Conservation (phyloP, 1,140 invertebrate genomes). For the Procambarus virginalis region DNA sequence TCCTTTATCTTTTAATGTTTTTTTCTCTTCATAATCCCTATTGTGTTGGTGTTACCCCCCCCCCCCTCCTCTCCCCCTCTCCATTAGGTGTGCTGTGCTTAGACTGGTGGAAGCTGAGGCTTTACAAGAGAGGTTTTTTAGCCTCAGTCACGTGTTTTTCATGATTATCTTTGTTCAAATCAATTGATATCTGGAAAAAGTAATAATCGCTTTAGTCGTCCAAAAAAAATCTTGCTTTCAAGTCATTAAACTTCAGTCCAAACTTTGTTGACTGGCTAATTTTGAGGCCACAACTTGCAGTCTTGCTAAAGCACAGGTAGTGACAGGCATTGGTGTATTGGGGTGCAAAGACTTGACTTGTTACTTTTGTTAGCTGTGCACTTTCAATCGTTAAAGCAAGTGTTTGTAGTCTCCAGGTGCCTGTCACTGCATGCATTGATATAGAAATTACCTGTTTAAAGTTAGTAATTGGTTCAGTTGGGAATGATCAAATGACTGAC, state of each 20-base stretch:
- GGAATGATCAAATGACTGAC: slow-evolving; percentile 66
- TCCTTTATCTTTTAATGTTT: background rate
- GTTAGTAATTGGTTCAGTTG: slow-evolving; percentile 66
- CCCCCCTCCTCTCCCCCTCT: background rate
- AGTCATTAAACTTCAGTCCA: background rate
- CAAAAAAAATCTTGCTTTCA: background rate
- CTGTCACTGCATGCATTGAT: slow-evolving; percentile 67
- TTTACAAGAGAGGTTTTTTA: slow-evolving; percentile 54
- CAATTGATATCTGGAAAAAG: slow-evolving; percentile 69
- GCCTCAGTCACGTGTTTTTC: slow-evolving; percentile 23
- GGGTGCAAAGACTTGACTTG: slow-evolving; percentile 48
- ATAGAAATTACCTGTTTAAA: slow-evolving; percentile 62
- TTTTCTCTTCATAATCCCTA: slow-evolving; percentile 4
- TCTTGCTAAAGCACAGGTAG: slow-evolving; percentile 61
- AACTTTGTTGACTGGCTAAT: slow-evolving; percentile 30
- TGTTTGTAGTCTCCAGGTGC: slow-evolving; percentile 48
- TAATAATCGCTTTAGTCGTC: slow-evolving; percentile 23
- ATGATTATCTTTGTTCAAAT: slow-evolving; percentile 22
- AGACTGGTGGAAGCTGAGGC: slow-evolving; percentile 61
- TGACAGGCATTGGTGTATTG: slow-evolving; percentile 57
- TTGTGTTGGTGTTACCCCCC: background rate
- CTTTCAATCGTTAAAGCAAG: slow-evolving; percentile 42
- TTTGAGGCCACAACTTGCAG: slow-evolving; percentile 61
- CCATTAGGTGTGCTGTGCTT: slow-evolving; percentile 44
- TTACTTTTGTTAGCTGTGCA: slow-evolving; percentile 37